Percentiles rank a stretch among this genome's conserved stretches.
Conservation (phyloP, 2,888 invertebrate genomes). For the Geophilus truncorum region DNA sequence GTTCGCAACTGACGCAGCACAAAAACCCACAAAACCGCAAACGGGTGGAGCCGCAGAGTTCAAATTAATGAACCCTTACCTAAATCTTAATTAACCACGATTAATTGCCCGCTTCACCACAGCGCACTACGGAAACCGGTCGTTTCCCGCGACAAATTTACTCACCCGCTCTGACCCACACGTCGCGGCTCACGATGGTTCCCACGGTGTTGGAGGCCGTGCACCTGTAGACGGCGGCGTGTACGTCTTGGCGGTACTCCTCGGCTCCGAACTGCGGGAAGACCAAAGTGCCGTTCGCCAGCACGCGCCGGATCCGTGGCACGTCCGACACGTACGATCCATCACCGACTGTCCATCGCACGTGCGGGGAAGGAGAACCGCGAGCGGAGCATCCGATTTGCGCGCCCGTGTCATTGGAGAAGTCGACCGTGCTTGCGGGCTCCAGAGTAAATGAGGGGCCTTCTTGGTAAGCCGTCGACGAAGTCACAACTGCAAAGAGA, state of each 20-base stretch:
- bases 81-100: neutral
- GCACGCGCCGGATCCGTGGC: constrained; percentile 42
- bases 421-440: constrained; percentile 40
- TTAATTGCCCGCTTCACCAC: neutral
- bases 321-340: constrained; percentile 42
- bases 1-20: neutral
- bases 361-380: constrained; percentile 43
- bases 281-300: constrained; percentile 42
- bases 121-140: no score
- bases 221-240: constrained; percentile 42
- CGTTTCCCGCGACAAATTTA: no score
- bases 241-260: constrained; percentile 41
- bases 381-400: constrained; percentile 43
- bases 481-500: constrained; percentile 8
- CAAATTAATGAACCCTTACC: neutral
- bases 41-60: neutral
- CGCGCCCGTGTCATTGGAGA: constrained; percentile 45
- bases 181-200: constrained; percentile 41
- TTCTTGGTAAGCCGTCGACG: neutral
- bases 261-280: constrained; percentile 41
- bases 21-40: neutral
- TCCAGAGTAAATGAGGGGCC: neutral
- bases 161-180: constrained; percentile 42
- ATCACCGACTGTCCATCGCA: constrained; percentile 44
- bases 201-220: constrained; percentile 41